A percentile compares a stretch with the other conserved stretches of the same genome.
Evolutionary conservation across 2,113 vertebrate species (phyloP).

Genomic region (Camelus bactrianus): DNA sequence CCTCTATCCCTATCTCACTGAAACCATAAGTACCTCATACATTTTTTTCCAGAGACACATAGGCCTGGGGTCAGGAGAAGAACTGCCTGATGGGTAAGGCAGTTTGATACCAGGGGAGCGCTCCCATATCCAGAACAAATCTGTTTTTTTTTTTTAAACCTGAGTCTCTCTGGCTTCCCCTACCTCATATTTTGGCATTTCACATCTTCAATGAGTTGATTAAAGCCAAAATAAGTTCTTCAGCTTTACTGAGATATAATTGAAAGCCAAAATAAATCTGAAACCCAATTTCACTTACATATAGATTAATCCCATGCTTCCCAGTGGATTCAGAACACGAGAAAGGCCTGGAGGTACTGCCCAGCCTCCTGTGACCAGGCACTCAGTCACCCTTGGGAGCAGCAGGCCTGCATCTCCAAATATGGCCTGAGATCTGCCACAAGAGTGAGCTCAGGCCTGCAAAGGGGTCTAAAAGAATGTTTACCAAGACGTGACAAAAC

Average conservation of each 20-base stretch:
- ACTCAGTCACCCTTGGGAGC: not conserved
- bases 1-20: not conserved
- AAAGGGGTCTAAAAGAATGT: not conserved
- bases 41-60: not conserved
- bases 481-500: not conserved
- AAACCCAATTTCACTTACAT: constrained; percentile 24
- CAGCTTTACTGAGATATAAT: not conserved
- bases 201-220: not conserved
- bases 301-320: not conserved
- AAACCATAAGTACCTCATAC: not conserved
- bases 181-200: not conserved
- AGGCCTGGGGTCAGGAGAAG: constrained; percentile 18
- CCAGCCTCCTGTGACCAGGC: not conserved
- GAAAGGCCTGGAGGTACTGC: not conserved
- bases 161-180: not conserved
- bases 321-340: not conserved
- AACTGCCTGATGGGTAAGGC: not conserved
- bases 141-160: not conserved
- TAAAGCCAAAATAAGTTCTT: not conserved
- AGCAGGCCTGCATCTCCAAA: constrained; percentile 52
- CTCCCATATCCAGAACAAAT: not conserved
- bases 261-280: not conserved
- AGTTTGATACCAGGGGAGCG: not conserved
- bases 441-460: not conserved
- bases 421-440: not conserved